Conservation (phyloP, 2,113 vertebrate genomes). For the Aleadryas rufinucha region DNA sequence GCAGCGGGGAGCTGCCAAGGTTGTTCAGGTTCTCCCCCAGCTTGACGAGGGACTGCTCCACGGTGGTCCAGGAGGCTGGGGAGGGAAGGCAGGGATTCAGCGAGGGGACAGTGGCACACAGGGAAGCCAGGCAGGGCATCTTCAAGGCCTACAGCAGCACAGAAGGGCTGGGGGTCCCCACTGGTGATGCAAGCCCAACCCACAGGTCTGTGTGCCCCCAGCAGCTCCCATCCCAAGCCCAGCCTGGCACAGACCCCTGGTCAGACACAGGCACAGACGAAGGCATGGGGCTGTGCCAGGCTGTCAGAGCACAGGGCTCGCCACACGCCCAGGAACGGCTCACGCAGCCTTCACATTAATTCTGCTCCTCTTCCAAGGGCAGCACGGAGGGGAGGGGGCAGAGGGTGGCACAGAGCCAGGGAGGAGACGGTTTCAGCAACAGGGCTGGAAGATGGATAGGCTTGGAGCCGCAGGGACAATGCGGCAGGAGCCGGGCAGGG, state of each 20-base stretch:
- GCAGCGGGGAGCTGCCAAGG: slow-evolving; percentile 77
- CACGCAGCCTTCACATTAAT: background rate
- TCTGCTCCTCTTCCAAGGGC: slow-evolving; percentile 47
- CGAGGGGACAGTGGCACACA: rapidly evolving
- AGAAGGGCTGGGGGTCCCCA: background rate
- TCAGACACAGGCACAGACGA: background rate
- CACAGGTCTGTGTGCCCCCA: background rate
- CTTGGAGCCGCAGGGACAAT: slow-evolving; percentile 11
- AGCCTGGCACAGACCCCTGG: background rate
- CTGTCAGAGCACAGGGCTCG: background rate
- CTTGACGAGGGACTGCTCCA: slow-evolving; percentile 86
- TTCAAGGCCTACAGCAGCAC: background rate
- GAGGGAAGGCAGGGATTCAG: background rate
- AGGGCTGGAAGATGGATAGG: slow-evolving; percentile 43
- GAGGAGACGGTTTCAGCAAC: background rate
- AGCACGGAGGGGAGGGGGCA: slow-evolving; percentile 6
- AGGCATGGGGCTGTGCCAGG: background rate
- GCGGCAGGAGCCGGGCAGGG: slow-evolving; percentile 19
- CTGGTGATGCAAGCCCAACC: background rate
- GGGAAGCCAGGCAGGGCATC: background rate
- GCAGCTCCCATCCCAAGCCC: background rate
- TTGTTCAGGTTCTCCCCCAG: slow-evolving; percentile 81
- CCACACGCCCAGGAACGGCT: background rate
- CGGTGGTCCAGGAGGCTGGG: slow-evolving; percentile 85
- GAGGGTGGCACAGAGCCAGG: slow-evolving; percentile 21